Evolutionary conservation across 2,113 vertebrate species (phyloP), one percentile per base, ranked within the genome.

Genomic region (Perca fluviatilis): DNA sequence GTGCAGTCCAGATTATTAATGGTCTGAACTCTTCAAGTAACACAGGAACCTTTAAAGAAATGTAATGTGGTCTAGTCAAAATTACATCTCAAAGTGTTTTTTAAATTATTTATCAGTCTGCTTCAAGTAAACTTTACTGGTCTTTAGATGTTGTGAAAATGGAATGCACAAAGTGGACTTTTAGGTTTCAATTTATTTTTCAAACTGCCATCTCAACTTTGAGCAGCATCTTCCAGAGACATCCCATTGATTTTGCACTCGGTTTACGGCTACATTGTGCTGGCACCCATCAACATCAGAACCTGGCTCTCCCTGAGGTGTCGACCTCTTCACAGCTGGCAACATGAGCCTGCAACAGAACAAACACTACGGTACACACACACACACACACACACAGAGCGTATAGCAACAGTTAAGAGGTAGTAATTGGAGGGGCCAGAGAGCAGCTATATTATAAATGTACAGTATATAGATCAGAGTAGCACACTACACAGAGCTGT

Each of bases 401-500:
- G 12, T 21, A 51, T 6, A 19, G 46, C 60, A 30, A 6, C 56
- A 71, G 51, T 57, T 85, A 53, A 49, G 69, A 74, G 77, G 64
- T 19, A 56, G 56, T 1, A 30, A 30, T 16, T 75, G 49, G 33
- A 74, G 16, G 46, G 74, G 25, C 71, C 49, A 51, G 30, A 68
- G 50, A 61, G 62, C 76, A 83, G 23, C 53, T 11, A n/a, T 15
- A 46, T 19, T 49, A 43, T 21, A 21, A n/a, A 15, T 15, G 65
- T 74, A 58, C 27, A 65, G 2, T 53, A 73, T 73, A 30, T 0
- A 71, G 86, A 79, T 86, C 80, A 75, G 60, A 54, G 74, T 6
- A 77, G 61, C 53, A 16, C 43, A 4, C 21, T 0, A 15, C 18
- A 27, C 54, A 54, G 12, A 58, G 51, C 62, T 21, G 16, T 67